Conservation (phyloP, 2,797 vertebrate species). For the Anas georgica region DNA sequence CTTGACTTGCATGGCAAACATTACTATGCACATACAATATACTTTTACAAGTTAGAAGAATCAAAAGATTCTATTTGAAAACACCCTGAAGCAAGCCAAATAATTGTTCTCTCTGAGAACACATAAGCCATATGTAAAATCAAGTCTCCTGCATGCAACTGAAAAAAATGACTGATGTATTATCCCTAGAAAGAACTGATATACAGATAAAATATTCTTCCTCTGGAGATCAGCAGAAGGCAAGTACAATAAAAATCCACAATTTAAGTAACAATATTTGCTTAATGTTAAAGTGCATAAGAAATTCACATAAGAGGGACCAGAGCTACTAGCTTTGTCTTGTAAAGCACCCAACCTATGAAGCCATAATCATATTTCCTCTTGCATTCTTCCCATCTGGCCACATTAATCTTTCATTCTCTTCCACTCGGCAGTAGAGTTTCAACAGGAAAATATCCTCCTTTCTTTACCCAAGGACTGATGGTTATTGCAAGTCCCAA, state of each 20-base stretch:
- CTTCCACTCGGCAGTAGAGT: neutral
- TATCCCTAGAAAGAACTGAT: neutral
- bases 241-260: neutral
- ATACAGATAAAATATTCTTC: neutral
- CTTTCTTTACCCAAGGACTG: neutral
- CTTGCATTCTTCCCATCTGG: neutral
- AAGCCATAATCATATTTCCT: neutral
- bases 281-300: neutral
- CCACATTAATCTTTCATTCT: neutral
- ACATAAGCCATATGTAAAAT: neutral
- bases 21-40: neutral
- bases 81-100: conserved; percentile 2
- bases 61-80: neutral
- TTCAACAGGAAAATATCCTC: neutral
- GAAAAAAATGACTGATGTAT: neutral
- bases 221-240: neutral
- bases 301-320: neutral
- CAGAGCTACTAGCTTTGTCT: neutral
- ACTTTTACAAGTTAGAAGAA: neutral
- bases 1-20: neutral
- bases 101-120: neutral
- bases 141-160: neutral
- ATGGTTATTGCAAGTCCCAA: neutral
- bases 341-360: neutral
- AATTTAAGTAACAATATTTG: neutral